A percentile compares a stretch with the other conserved stretches of the same genome.
Evolutionary conservation across 2,888 invertebrate species (phyloP).

Genomic region (Stenoptilia bipunctidactyla): DNA sequence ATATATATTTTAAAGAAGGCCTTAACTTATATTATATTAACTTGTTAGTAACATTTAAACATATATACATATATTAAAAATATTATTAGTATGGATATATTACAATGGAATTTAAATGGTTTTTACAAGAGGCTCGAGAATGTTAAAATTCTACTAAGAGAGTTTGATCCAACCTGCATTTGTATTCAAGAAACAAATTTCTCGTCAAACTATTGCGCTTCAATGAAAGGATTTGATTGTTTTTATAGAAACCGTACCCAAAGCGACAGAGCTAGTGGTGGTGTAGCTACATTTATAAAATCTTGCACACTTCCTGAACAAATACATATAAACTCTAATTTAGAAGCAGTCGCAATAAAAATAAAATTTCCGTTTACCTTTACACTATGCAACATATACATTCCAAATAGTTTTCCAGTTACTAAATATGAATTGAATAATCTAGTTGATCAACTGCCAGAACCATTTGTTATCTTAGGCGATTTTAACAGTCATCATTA

Average conservation of each 20-base stretch:
- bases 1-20: too few species aligned
- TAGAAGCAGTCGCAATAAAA: slow-evolving; percentile 8
- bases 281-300: background rate
- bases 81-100: background rate
- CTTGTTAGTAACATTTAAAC: too few species aligned
- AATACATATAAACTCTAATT: background rate
- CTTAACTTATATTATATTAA: too few species aligned
- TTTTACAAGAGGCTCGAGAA: slow-evolving; percentile 7
- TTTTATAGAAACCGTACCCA: slow-evolving; percentile 24
- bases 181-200: slow-evolving; percentile 13
- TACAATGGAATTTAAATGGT: slow-evolving; percentile 2
- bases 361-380: slow-evolving; percentile 6
- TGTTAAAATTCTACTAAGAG: slow-evolving; percentile 5
- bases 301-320: background rate
- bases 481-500: slow-evolving; percentile 10
- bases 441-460: slow-evolving; percentile 73
- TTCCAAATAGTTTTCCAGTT: slow-evolving; percentile 7
- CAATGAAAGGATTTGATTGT: slow-evolving; percentile 6
- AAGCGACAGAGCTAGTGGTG: slow-evolving; percentile 61
- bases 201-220: slow-evolving; percentile 5
- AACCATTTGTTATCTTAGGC: background rate
- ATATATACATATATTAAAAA: background rate
- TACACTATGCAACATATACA: slow-evolving; percentile 11
- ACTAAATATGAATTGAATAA: slow-evolving; percentile 7
- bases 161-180: slow-evolving; percentile 5